Evolutionary conservation across 1,140 invertebrate genomes (phyloP), one percentile per base, ranked within the genome.

Genomic region (Monochamus saltuarius): DNA sequence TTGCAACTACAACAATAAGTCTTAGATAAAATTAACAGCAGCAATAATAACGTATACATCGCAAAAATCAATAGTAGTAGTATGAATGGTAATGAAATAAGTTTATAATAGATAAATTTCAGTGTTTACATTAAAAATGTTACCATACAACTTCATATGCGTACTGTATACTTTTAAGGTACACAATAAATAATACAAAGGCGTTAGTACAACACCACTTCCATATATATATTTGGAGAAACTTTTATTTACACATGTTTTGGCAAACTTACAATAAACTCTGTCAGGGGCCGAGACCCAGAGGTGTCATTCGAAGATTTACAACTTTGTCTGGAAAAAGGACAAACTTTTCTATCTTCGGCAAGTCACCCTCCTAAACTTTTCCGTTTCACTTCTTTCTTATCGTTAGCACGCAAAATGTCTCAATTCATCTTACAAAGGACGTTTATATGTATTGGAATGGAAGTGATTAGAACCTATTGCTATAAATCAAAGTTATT

Each of bases 291-390:
- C 37, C 53, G 56, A 29, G 50, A 52, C 54, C 61, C 61, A 46
- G 39, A 56, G 61, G 61, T 62, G 61, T 62, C 61, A 56, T 62
- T 62, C 54, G 46, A 62, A 62, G 61, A 62, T 62, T 62, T 62
- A 62, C 55, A 62, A 62, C 61, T 62, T 56, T 54, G 56, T 56
- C 56, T 49, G 50, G 40, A 42, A 50, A 58, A 56, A 57, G 51
- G 51, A 62, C 61, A 53, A 62, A 62, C 54, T 62, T 62, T 62
- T 62, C 54, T 52, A 62, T 62, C 61, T 58, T 46, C 50, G 51
- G 49, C 40, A 43, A 51, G 54, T 62, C 54, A 57, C 54, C 54
- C 61, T 54, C 47, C 42, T 57, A 57, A 62, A 62, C 49, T 62
- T 62, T 62, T 62, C 61, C 55, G 55, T 62, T 62, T 62, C 61